Conservation (phyloP, 2,113 vertebrate genomes). For the Oxyruncus cristatus region DNA sequence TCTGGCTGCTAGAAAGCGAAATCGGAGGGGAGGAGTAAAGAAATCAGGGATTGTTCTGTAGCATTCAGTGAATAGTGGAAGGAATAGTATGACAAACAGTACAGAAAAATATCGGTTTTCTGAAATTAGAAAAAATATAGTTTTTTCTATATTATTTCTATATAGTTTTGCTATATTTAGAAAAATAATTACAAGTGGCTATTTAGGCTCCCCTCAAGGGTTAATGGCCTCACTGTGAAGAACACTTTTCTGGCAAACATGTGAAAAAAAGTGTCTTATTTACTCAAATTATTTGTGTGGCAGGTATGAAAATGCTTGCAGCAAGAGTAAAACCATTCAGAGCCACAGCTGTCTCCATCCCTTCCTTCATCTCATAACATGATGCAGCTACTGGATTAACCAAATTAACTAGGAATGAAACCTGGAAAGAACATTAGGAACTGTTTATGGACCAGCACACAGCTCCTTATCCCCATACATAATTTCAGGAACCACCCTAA, state of each 20-base stretch:
- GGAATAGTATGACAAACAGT: neutral
- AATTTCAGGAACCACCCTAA: neutral
- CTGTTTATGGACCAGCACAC: neutral
- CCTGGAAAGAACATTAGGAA: neutral
- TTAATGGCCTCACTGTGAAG: neutral
- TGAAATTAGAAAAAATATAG: too few species aligned
- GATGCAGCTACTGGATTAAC: neutral
- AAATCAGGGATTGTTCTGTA: neutral
- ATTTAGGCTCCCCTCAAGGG: neutral
- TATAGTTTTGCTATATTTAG: neutral
- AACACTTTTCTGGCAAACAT: neutral
- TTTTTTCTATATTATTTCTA: too few species aligned
- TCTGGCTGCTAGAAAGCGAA: neutral
- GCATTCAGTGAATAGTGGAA: neutral
- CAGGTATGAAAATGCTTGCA: neutral
- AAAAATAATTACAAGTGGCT: neutral
- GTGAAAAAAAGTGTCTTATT: neutral
- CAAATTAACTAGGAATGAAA: neutral
- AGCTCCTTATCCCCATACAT: neutral
- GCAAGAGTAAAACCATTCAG: neutral
- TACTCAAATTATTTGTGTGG: neutral
- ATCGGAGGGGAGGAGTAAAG: neutral
- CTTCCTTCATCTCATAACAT: neutral
- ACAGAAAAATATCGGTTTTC: neutral
- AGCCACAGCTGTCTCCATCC: neutral